Evolutionary conservation across 2,888 invertebrate species (phyloP), one percentile per base, ranked within the genome.

Genomic region (Ornithoptera alexandrae): DNA sequence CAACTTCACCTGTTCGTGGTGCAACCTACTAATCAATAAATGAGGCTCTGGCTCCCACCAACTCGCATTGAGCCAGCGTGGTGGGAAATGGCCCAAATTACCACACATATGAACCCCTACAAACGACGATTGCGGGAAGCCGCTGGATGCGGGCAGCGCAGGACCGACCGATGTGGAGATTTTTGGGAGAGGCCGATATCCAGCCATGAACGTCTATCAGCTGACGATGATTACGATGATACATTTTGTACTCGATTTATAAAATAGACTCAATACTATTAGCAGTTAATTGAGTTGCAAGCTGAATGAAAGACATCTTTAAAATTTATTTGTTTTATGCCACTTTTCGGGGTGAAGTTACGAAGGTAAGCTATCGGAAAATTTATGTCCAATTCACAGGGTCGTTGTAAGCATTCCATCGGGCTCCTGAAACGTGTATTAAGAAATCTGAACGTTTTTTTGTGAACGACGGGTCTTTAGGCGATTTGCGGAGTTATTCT

Each of bases 321-420:
- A 20, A 66, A 39, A 63, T 67, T 42, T 67, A 60, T 62, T 70
- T 53, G 70, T 67, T 56, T 67, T 63, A 60, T 56, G 63, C 56
- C 66, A 36, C 50, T 67, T 67, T 63, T 63, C 59, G 30, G 22
- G 36, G 56, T 58, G 30, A 24, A 36, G 53, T 24, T 64, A 59
- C 63, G 56, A 20, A 67, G 60, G 67, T 67, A 67, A 70, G 70
- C 67, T 62, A 63, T 67, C 63, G 67, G 67, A 64, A 70, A 67
- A 67, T 70, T 70, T 62, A 70, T 64, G 66, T 67, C 60, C 56
- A 63, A 63, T 70, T 70, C 66, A 70, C 66, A 42, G 56, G 39
- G 42, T 39, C 22, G 50, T 56, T 60, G 56, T 50, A 36, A 42
- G 56, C 67, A 67, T 67, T 60, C 63, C 60, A 56, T 59, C 22